These are phyloP conservation scores for Aphis gossypii DNA, from an alignment of 1,140 invertebrate species.

Conservation along the genomic window DNA sequence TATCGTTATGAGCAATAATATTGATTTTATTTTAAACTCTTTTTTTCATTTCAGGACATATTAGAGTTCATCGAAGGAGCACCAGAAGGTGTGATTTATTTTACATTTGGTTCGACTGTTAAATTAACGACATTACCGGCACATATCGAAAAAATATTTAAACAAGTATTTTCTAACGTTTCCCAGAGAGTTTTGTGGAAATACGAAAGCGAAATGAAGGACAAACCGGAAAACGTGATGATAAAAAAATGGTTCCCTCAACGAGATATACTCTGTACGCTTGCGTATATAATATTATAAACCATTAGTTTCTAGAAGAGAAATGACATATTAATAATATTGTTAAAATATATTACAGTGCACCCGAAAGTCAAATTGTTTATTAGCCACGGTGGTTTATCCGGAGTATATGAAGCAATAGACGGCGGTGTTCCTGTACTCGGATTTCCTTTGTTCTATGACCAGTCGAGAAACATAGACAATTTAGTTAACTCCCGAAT, in stretches of 20 bases:
- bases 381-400: constrained; percentile 75
- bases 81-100: constrained; percentile 69
- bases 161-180: constrained; percentile 66
- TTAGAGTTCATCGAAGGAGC: constrained; percentile 69
- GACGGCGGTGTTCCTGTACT: constrained; percentile 75
- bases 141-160: constrained; percentile 64
- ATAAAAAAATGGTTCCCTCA: constrained; percentile 65
- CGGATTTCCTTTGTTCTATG: constrained; percentile 73
- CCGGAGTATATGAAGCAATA: constrained; percentile 75
- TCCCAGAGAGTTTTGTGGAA: constrained; percentile 70
- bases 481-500: constrained; percentile 62
- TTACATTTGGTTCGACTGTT: constrained; percentile 70
- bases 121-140: constrained; percentile 64
- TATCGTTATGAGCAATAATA: too few relatives aligned
- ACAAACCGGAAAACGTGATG: constrained; percentile 67
- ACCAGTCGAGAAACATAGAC: constrained; percentile 67
- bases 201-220: constrained; percentile 66
- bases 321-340: too few relatives aligned
- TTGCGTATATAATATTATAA: background rate
- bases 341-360: constrained; percentile 63
- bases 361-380: constrained; percentile 74
- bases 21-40: too few relatives aligned
- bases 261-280: constrained; percentile 63
- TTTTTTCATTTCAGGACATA: constrained; percentile 65
- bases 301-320: background rate